Evolutionary conservation across 1,140 invertebrate genomes (phyloP).

Genomic region (Potamilus streckersoni): DNA sequence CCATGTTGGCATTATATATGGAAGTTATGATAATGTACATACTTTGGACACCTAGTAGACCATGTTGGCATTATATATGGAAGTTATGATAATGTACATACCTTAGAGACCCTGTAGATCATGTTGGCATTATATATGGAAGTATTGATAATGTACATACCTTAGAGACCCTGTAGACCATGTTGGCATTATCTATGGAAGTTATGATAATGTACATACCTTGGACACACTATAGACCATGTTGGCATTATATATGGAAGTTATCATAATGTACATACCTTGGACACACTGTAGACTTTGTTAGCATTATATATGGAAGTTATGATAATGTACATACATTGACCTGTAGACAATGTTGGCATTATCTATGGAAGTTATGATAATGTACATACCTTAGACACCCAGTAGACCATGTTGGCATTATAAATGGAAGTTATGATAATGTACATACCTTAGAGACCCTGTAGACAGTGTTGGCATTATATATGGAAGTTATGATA

Average conservation of each 20-base stretch:
- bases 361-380: conserved; percentile 84
- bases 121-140: conserved; percentile 91
- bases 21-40: not conserved
- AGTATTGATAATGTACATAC: conserved; percentile 73
- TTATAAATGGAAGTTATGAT: conserved; percentile 83
- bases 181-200: conserved; percentile 88
- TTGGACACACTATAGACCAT: conserved; percentile 91
- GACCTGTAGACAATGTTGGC: conserved; percentile 89
- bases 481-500: conserved; percentile 81
- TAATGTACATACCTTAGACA: conserved; percentile 79
- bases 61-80: conserved; percentile 90
- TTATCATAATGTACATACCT: conserved; percentile 75
- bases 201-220: conserved; percentile 74
- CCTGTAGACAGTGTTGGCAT: conserved; percentile 91
- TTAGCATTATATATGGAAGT: conserved; percentile 87
- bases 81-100: conserved; percentile 73
- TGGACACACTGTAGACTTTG: conserved; percentile 89
- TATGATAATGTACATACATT: conserved; percentile 76
- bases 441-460: conserved; percentile 79
- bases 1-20: too few relatives aligned
- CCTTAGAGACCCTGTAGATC: conserved; percentile 89
- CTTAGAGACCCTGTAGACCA: conserved; percentile 90
- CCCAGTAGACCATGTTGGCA: conserved; percentile 88
- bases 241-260: conserved; percentile 86
- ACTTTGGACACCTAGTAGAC: conserved; percentile 89